Base-by-base conservation (phyloP, 2,888 invertebrate species). In the Podotricha telesiphe region DNA sequence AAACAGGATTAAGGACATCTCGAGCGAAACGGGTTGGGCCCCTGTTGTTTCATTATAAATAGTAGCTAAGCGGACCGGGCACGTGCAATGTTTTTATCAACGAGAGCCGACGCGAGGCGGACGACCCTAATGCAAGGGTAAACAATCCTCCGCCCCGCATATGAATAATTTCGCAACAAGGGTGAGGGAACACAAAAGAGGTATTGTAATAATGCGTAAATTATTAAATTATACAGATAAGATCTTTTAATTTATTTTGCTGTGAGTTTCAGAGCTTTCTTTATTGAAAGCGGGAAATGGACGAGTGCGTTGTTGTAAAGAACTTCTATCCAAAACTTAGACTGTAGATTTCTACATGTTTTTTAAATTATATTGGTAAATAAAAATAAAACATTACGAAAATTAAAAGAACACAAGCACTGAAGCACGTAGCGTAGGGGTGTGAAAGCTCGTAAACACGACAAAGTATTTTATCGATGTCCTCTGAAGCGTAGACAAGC, bases 71-170 rank as follows among this genome's bases (percentile, higher is more conserved):
- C 88, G 85, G 87, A 85, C 86, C 82, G 81, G 84, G 86, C 90
- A 89, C 90, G 91, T 89, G 91, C 89, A 86, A 79, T 86, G 89
- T 89, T 89, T 90, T 87, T 89, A 86, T 90, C 86, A 86, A 82
- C 80, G 84, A 82, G 78, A 75, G 80, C 74, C 78, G 77, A 74
- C 75, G 79, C 61, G 50, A 42, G 53, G 42, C 65, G 78, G 79
- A 59, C 70, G 70, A 75, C 86, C 85, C 86, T 86, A 86, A 84
- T 82, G 82, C 82, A 83, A 81, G 83, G 81, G 83, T 82, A 85
- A 88, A 86, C 88, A 87, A 80, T 79, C 82, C 84, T 79, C 80
- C 82, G 82, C 84, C 85, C 83, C 81, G 82, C 85, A 83, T 88
- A 91, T 91, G 91, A 91, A 91, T 91, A 91, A 91, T 89, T 86